Conservation (phyloP, 2,797 vertebrate species). For the Gallirallus australis region DNA sequence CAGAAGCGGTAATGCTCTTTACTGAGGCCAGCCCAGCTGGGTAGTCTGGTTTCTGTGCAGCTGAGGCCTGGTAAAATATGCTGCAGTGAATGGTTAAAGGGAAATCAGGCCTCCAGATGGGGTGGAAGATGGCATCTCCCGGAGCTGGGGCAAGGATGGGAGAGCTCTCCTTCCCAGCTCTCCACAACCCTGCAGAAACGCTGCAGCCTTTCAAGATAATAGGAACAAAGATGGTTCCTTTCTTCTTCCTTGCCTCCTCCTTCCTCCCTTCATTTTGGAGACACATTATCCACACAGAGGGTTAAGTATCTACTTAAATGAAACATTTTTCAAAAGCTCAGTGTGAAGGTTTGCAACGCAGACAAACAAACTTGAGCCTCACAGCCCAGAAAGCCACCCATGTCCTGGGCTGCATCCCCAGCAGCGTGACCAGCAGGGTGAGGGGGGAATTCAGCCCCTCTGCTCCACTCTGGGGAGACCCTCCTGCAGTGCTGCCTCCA, state of each 20-base stretch:
- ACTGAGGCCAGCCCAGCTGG: slow-evolving; percentile 4
- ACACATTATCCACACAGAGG: background rate
- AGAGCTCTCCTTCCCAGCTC: slow-evolving; percentile 1
- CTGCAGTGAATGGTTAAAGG: background rate
- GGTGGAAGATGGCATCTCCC: fast-evolving
- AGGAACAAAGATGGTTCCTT: background rate
- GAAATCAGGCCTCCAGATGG: background rate
- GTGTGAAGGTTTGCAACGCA: background rate
- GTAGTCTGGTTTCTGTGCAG: slow-evolving; percentile 27
- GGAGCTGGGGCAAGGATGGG: background rate
- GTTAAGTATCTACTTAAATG: slow-evolving; percentile 39
- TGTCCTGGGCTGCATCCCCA: no score
- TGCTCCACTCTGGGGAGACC: no score
- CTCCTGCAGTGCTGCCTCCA: no score
- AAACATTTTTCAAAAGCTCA: slow-evolving; percentile 45
- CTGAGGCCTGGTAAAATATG: background rate
- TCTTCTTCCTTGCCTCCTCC: slow-evolving; percentile 20
- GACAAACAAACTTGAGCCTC: background rate
- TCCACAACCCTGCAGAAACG: slow-evolving; percentile 9
- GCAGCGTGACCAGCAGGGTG: no score
- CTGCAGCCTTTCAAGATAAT: background rate
- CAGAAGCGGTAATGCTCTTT: background rate
- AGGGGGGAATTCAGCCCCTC: no score
- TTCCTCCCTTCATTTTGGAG: slow-evolving; percentile 35
- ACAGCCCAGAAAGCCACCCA: background rate